phyloP scores from a whole-genome alignment of 2,888 invertebrate genomes.

The Glyphotaelius pellucidus region DNA sequence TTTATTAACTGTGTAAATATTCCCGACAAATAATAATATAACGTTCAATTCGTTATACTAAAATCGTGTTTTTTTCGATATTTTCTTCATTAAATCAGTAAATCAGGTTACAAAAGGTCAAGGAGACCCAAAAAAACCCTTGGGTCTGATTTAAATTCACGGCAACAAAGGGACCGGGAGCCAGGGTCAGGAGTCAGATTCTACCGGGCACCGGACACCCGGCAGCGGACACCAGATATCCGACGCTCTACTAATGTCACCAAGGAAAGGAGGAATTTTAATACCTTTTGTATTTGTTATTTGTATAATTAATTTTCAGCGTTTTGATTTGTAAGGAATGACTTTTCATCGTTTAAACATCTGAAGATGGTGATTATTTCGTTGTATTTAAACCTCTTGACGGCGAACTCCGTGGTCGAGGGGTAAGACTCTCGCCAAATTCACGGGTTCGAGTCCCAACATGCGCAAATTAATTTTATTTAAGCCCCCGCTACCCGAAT shows the following conservation, averaged over 20 bases:
- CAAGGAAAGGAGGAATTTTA: no score
- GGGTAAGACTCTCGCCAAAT: no score
- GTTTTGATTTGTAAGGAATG: no score
- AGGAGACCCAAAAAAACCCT: background rate
- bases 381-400: no score
- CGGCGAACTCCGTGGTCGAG: no score
- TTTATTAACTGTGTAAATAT: background rate
- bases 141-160: background rate
- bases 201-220: background rate
- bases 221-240: background rate
- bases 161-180: background rate
- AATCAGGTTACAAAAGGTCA: background rate
- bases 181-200: background rate
- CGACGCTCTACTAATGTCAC: background rate
- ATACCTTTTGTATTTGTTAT: no score
- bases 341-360: no score
- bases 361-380: no score
- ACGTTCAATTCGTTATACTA: background rate
- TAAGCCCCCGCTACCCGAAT: no score
- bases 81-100: background rate
- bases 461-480: no score
- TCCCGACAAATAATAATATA: background rate
- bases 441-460: no score
- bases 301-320: no score
- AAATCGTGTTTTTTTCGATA: background rate